Evolutionary conservation across 1,140 invertebrate genomes (phyloP), one percentile per base, ranked within the genome.

Genomic region (Drosophila mauritiana): DNA sequence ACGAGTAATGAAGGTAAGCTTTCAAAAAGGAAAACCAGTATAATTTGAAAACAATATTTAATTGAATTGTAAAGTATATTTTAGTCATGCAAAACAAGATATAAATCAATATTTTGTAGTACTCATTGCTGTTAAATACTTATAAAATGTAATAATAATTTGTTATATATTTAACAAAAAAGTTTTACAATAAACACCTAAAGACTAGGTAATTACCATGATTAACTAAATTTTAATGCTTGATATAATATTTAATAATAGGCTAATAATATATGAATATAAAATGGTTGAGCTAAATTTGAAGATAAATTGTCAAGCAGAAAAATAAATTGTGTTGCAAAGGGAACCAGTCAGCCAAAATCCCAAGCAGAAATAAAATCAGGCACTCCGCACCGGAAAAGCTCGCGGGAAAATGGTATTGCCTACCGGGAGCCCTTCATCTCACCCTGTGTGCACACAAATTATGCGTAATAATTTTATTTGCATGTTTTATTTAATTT

Each of bases 401-500:
- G 15, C 3, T 31, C 36, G 36, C 51, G 34, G 48, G 22, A 40
- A 70, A 56, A 53, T 51, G 48, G 59, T 48, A 49, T 56, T 56
- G 31, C 52, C 56, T 54, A 12, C 22, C 63, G 31, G 31, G 25
- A 1, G 31, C 42, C 42, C 64, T 48, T 59, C 54, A 34, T 39
- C 42, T 4, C 17, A 20, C 8, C 40, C 36, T 55, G 61, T 55
- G 61, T 65, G 83, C 75, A 77, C 79, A 89, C 83, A 88, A 88
- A 88, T 89, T 83, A 88, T 69, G 84, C 84, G 84, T 88, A 84
- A 88, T 88, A 88, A 88, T 88, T 88, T 88, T 88, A 88, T 88
- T 88, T 88, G 84, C 84, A 89, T 89, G 84, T 88, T 88, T 88
- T 88, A 88, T 88, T 88, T 88, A 88, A 88, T 88, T 88, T 88